phyloP scores from a whole-genome alignment of 2,888 invertebrate species.

The Amphipyra berbera region DNA sequence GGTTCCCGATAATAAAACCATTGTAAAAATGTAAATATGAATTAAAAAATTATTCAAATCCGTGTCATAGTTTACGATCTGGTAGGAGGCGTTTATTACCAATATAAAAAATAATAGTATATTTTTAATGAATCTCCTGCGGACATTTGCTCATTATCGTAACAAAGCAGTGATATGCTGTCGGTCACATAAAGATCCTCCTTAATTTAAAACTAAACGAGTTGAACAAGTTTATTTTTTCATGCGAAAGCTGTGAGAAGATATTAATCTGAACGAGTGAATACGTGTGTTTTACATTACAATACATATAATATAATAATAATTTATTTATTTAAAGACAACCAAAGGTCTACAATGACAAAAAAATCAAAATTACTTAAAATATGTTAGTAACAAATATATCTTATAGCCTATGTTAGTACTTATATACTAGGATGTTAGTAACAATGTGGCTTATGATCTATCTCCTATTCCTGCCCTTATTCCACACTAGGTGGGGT shows the following conservation, averaged over 20 bases:
- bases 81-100: conserved; percentile 42
- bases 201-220: conserved; percentile 33
- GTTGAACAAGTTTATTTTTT: conserved; percentile 37
- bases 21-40: conserved; percentile 52
- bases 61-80: conserved; percentile 44
- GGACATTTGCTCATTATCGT: conserved; percentile 34
- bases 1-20: conserved; percentile 34
- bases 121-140: conserved; percentile 33
- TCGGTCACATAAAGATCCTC: conserved; percentile 16
- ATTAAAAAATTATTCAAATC: conserved; percentile 54
- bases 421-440: no score
- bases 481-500: no score
- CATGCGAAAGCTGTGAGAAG: conserved; percentile 8
- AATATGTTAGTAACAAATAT: no score
- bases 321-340: no score
- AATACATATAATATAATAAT: conserved; percentile 3
- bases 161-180: conserved; percentile 27
- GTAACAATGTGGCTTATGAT: no score
- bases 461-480: no score
- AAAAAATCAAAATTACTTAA: no score
- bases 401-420: no score
- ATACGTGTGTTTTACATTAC: conserved; percentile 1
- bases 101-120: conserved; percentile 37
- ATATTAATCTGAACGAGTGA: conserved; percentile 14
- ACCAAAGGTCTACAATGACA: no score